phyloP scores from a whole-genome alignment of 2,113 vertebrate genomes.

The Thunnus maccoyii region DNA sequence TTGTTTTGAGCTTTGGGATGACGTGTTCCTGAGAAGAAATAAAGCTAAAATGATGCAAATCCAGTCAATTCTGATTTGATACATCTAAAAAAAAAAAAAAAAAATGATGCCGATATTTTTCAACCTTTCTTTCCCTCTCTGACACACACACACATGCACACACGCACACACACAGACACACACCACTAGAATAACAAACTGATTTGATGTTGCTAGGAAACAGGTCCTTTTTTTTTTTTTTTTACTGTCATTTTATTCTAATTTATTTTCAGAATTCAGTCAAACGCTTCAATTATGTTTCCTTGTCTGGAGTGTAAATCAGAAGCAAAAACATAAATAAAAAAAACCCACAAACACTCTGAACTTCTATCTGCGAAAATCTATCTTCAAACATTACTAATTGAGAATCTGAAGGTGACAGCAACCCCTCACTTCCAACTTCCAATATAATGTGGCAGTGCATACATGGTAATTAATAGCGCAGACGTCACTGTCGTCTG shows the following conservation, averaged over 20 bases:
- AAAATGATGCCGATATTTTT: constrained; percentile 16
- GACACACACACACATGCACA: constrained; percentile 7
- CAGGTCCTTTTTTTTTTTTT: constrained; percentile 68
- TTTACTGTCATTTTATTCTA: constrained; percentile 69
- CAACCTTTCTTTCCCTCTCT: constrained; percentile 44
- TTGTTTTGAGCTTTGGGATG: constrained; percentile 24
- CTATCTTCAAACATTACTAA: constrained; percentile 37
- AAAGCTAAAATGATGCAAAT: constrained; percentile 36
- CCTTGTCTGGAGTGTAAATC: constrained; percentile 48
- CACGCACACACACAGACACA: constrained; percentile 1
- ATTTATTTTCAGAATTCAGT: constrained; percentile 77
- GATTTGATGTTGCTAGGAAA: constrained; percentile 87
- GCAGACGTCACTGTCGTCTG: constrained; percentile 53
- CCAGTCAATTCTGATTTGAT: constrained; percentile 29
- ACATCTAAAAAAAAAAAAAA: constrained; percentile 6
- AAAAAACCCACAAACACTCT: constrained; percentile 9
- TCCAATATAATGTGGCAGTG: constrained; percentile 52
- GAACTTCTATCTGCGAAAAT: background rate
- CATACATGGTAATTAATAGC: constrained; percentile 58
- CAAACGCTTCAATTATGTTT: constrained; percentile 62
- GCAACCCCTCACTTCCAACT: constrained; percentile 33
- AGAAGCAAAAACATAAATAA: constrained; percentile 50
- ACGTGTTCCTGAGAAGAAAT: constrained; percentile 36
- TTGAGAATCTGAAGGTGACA: constrained; percentile 37
- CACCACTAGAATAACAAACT: constrained; percentile 69